Evolutionary conservation across 2,888 invertebrate genomes (phyloP), one percentile per base, ranked within the genome.

Genomic region (Agrotis clavis): DNA sequence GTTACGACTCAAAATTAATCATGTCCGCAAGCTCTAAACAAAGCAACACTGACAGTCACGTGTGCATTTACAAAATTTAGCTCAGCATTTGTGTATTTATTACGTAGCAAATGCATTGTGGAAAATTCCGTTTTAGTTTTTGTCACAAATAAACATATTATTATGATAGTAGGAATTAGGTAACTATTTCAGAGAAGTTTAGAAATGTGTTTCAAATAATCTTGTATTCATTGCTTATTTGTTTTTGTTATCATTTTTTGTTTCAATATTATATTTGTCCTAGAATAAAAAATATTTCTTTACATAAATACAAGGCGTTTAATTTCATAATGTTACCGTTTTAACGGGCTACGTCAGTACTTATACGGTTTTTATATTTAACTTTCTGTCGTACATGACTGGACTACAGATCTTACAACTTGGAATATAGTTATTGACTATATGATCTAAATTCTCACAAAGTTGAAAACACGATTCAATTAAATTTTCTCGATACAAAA

Each of bases 61-160:
- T 78, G 62, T 59, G 47, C 50, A 50, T 66, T 78, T 78, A 65
- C 57, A 57, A 67, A 74, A 69, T 78, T 66, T 45, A 63, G 19
- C 50, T 30, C 30, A 50, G 51, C 30, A 62, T 78, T 77, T 66
- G 50, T 64, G 63, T 60, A 77, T 69, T 53, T 65, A 64, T 56
- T 67, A 61, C 47, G 25, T 14, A 41, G 47, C 54, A 71, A 71
- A 65, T 64, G 19, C 16, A 51, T 5, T 51, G 19, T 51, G 19
- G 54, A 47, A 65, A 76, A 71, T 35, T 64, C 21, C 13, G 50
- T 45, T 35, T 51, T 21, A 18, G 14, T 51, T 64, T 35, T 60
- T 53, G n/a, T 13, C 41, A 67, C 21, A 74, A 25, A 50, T 60
- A 30, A 50, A 45, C 25, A 35, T 7, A 11, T 41, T 41, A 11